Conservation (phyloP, 2,888 invertebrate species). For the Antheraea assamensis region DNA sequence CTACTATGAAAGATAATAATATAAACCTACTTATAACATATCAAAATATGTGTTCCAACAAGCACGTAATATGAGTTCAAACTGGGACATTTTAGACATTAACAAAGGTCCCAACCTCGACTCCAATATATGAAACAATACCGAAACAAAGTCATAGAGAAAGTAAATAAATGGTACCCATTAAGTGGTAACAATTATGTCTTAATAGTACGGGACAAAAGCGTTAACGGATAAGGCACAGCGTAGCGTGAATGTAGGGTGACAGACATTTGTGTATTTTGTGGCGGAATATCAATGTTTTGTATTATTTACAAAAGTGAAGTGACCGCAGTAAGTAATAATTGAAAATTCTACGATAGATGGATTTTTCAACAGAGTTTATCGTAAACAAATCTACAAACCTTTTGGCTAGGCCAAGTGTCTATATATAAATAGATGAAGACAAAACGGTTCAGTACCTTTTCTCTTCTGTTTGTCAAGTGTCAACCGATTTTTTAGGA, state of each 20-base stretch:
- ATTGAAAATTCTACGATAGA: not conserved
- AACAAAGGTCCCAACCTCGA: not conserved
- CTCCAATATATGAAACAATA: conserved; percentile 27
- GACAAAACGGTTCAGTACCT: too few species aligned
- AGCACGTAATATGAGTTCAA: not conserved
- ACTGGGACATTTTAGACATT: not conserved
- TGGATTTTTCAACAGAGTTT: not conserved
- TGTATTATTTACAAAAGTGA: not conserved
- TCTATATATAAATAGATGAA: too few species aligned
- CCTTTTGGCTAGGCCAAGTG: too few species aligned
- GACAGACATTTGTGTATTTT: conserved; percentile 25
- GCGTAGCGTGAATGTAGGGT: conserved; percentile 30
- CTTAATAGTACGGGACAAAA: conserved; percentile 54
- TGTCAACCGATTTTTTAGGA: too few species aligned
- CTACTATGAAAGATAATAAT: not conserved
- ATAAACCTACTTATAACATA: not conserved
- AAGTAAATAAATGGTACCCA: conserved; percentile 58
- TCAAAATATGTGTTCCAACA: not conserved
- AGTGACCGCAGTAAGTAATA: too few species aligned
- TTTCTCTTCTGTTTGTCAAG: too few species aligned
- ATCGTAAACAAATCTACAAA: not conserved
- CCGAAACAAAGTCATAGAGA: conserved; percentile 39
- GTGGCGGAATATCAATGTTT: not conserved
- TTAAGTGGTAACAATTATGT: conserved; percentile 61
- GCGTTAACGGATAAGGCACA: conserved; percentile 44